Base-by-base conservation (phyloP, 2,113 vertebrate species). In the Etheostoma cragini region DNA sequence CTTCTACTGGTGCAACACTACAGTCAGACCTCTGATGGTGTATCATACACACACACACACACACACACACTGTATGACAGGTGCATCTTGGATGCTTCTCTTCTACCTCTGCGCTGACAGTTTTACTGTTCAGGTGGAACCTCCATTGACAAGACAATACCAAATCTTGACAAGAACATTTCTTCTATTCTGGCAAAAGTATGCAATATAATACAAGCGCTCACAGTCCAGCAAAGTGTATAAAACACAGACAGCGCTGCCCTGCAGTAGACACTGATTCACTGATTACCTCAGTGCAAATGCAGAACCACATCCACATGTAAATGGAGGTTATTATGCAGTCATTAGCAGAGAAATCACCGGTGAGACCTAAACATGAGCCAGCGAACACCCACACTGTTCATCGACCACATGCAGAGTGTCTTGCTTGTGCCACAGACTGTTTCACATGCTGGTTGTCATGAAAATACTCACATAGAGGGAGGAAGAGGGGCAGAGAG, bases 381-480 rank as follows among this genome's bases (percentile, higher is more conserved):
- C 58, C 63, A 60, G 30, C 54, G 15, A 61, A 80, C 86, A 78
- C 87, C 84, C 89, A 90, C 81, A 65, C 77, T 67, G 67, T 80
- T 83, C 87, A 90, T 49, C 78, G 64, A 71, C 62, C 76, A 72
- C 92, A 90, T 89, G 88, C 87, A 76, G 70, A 57, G 70, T 16
- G 15, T 53, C 85, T 88, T 83, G 86, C 86, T 80, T 80, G 81
- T 88, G 85, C 84, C 82, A 89, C 81, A 85, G 54, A 88, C 78
- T 80, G 53, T 73, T 80, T 68, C 35, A 76, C 92, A 93, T 93
- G 87, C 92, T 81, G 87, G 62, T 63, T 52, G 86, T 68, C 81
- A 87, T 78, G 74, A 85, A 69, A 77, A 93, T 93, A 92, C 89
- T 92, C 90, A 94, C 89, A 92, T 76, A 83, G 78, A 82, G 53